Conservation (phyloP, 2,797 vertebrate species). For the Scleropages formosus region DNA sequence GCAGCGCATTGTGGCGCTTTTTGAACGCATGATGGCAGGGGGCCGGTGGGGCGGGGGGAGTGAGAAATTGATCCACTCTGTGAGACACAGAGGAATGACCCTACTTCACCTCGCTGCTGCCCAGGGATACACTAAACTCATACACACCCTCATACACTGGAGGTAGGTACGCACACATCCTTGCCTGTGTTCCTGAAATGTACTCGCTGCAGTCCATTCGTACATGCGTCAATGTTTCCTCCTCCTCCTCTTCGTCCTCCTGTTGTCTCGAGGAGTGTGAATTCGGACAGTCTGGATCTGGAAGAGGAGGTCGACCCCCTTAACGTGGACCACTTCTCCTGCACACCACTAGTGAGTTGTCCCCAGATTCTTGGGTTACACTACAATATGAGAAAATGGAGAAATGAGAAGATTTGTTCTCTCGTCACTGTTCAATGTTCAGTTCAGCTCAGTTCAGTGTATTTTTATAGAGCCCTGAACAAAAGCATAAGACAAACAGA, state of each 20-base stretch:
- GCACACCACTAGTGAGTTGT: constrained; percentile 78
- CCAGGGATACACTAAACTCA: constrained; percentile 85
- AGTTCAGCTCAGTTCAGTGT: too few relatives aligned
- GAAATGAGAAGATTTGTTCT: too few relatives aligned
- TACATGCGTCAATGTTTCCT: not conserved
- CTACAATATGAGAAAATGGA: too few relatives aligned
- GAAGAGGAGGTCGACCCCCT: constrained; percentile 86
- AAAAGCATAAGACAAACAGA: too few relatives aligned
- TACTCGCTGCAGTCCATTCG: not conserved
- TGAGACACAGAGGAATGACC: constrained; percentile 85
- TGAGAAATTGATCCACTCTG: constrained; percentile 72
- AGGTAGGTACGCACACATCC: constrained; percentile 59
- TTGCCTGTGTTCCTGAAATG: not conserved
- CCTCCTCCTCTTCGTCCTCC: constrained; percentile 24
- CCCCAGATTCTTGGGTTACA: not conserved
- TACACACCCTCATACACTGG: constrained; percentile 83
- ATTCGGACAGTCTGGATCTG: constrained; percentile 75
- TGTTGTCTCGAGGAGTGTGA: constrained; percentile 60
- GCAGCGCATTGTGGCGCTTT: constrained; percentile 79
- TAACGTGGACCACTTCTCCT: constrained; percentile 90
- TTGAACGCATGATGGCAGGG: constrained; percentile 82
- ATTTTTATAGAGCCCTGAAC: too few relatives aligned
- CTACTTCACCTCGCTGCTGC: constrained; percentile 87
- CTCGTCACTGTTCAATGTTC: too few relatives aligned
- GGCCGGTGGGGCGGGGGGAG: constrained; percentile 60